Conservation (phyloP, 1,140 invertebrate species). For the Scaptomyza hsui region DNA sequence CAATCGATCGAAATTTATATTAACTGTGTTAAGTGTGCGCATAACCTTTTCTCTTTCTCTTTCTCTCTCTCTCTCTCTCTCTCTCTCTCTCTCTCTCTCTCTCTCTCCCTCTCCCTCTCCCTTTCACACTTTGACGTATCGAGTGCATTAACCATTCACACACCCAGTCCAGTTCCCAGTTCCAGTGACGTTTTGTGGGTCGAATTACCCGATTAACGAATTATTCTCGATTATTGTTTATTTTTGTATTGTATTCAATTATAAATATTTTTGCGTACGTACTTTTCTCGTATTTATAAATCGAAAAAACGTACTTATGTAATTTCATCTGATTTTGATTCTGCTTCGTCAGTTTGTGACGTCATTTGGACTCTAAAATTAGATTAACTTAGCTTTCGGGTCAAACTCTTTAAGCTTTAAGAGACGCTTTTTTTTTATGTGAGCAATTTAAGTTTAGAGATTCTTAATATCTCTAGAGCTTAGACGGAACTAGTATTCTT, state of each 20-base stretch:
- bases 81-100: background rate
- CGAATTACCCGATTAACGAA: constrained; percentile 24
- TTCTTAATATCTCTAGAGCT: too few relatives aligned
- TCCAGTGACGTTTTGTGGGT: constrained; percentile 54
- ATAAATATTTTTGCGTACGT: background rate
- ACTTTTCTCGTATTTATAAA: background rate
- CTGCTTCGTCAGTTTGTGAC: background rate
- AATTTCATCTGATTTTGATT: background rate
- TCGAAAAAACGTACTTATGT: background rate
- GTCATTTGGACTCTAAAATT: background rate
- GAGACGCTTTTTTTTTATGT: too few relatives aligned
- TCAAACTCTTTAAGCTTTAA: too few relatives aligned
- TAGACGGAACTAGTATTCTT: too few relatives aligned
- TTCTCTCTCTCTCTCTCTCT: background rate
- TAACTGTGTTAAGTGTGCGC: constrained; percentile 58
- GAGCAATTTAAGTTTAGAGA: too few relatives aligned
- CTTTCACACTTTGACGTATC: background rate
- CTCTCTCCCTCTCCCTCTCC: background rate
- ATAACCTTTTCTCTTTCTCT: constrained; percentile 37
- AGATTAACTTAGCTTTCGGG: too few relatives aligned
- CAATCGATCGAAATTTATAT: constrained; percentile 19
- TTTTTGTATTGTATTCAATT: constrained; percentile 19
- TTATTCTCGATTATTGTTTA: constrained; percentile 26
- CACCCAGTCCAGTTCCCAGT: background rate
- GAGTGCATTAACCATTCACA: background rate